A percentile compares a stretch with the other conserved stretches of the same genome.
phyloP scores from a whole-genome alignment of 2,113 vertebrate species.

The Ictidomys tridecemlineatus region DNA sequence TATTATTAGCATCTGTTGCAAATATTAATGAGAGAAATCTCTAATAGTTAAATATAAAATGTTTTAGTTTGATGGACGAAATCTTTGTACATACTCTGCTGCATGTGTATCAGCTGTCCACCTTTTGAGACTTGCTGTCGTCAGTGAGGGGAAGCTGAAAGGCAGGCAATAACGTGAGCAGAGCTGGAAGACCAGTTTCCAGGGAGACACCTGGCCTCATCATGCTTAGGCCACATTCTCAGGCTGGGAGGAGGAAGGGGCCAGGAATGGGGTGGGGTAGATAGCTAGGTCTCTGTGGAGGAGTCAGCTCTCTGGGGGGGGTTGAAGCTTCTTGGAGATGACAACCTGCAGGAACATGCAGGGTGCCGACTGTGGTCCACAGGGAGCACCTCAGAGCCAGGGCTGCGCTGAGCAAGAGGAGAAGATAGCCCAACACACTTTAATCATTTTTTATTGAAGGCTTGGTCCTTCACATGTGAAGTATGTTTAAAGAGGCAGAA shows the following conservation, averaged over 20 bases:
- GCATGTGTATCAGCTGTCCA: not conserved
- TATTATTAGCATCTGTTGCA: not conserved
- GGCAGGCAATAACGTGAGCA: not conserved
- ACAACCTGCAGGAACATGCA: not conserved
- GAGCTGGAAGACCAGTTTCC: not conserved
- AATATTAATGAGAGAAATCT: not conserved
- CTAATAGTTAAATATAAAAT: not conserved
- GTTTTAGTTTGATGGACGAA: not conserved
- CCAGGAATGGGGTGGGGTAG: rapidly evolving
- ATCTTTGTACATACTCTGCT: not conserved
- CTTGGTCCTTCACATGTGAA: not conserved
- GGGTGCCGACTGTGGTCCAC: rapidly evolving
- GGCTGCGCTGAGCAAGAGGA: too few relatives aligned
- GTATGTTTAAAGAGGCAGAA: not conserved
- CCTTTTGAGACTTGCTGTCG: not conserved
- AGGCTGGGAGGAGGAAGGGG: not conserved
- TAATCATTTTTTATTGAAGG: not conserved
- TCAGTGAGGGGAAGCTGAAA: not conserved
- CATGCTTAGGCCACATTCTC: not conserved
- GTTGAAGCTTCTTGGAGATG: too few relatives aligned
- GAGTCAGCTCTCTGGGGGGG: not conserved
- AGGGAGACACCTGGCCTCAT: not conserved
- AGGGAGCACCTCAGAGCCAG: rapidly evolving
- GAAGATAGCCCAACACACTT: not conserved
- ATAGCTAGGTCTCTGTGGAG: rapidly evolving